A percentile compares a stretch with the other conserved stretches of the same genome.
Conservation (phyloP, 2,113 vertebrate genomes). For the Cryptomyrus ogoouensis region DNA sequence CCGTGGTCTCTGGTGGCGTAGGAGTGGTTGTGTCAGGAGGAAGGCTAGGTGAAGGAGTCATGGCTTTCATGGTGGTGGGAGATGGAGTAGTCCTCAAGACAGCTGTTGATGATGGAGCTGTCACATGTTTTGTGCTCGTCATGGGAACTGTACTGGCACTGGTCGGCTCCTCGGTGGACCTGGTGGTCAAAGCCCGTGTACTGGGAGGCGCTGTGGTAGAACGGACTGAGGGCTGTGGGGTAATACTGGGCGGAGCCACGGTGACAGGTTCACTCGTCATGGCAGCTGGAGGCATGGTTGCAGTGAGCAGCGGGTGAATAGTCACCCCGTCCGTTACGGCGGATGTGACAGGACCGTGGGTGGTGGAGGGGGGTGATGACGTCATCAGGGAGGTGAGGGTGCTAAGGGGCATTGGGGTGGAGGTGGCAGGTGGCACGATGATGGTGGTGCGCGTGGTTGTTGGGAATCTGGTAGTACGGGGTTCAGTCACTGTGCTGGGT, state of each 20-base stretch:
- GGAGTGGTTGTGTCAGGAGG: not conserved
- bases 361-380: not conserved
- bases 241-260: constrained; percentile 29
- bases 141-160: not conserved
- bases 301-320: constrained; percentile 15
- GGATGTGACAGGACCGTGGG: not conserved
- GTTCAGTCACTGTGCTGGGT: constrained; percentile 13
- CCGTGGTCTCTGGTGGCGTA: constrained; percentile 28
- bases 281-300: constrained; percentile 24
- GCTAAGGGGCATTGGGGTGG: constrained; percentile 4
- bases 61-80: not conserved
- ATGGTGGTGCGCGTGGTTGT: not conserved
- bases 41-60: not conserved
- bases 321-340: not conserved
- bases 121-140: not conserved
- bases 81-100: constrained; percentile 18
- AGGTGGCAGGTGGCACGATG: not conserved
- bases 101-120: constrained; percentile 8
- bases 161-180: constrained; percentile 14
- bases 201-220: constrained; percentile 2
- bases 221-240: not conserved
- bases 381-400: not conserved
- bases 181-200: not conserved
- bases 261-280: constrained; percentile 16
- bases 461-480: not conserved